Evolutionary conservation across 2,888 invertebrate species (phyloP).

Genomic region (Pseudococcus jackbeardsleyi): DNA sequence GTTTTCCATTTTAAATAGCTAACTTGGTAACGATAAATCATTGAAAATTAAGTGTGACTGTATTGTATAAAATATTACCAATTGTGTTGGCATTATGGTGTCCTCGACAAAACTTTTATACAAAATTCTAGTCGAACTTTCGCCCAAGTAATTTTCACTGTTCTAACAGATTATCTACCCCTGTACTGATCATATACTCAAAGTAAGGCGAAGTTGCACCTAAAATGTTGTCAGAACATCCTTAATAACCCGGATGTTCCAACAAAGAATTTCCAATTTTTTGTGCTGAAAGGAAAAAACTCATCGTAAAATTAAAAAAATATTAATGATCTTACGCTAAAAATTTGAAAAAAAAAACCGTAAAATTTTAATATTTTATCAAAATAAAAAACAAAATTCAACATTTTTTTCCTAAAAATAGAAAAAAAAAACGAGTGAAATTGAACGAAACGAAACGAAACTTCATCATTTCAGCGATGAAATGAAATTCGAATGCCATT

Average conservation of each 20-base stretch:
- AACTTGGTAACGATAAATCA: constrained; percentile 11
- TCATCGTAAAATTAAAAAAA: no score
- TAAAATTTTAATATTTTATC: no score
- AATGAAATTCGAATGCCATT: no score
- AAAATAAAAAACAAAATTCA: no score
- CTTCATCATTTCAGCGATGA: no score
- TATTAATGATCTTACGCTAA: no score
- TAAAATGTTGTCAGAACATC: background rate
- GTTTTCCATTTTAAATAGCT: background rate
- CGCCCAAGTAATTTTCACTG: constrained; percentile 30
- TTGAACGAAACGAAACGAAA: no score
- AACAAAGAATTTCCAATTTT: no score
- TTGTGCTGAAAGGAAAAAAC: no score
- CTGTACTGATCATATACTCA: background rate
- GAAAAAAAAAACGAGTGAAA: no score
- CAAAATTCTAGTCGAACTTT: background rate
- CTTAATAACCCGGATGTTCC: background rate
- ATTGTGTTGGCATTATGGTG: background rate
- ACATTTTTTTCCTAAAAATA: no score
- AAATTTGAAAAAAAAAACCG: no score
- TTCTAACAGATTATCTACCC: background rate
- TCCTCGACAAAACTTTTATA: constrained; percentile 32
- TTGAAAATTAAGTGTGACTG: constrained; percentile 24
- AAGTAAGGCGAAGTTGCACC: background rate
- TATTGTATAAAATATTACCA: constrained; percentile 19